Evolutionary conservation across 1,140 invertebrate species (phyloP), one percentile per base, ranked within the genome.

Genomic region (Propsilocerus akamusi): DNA sequence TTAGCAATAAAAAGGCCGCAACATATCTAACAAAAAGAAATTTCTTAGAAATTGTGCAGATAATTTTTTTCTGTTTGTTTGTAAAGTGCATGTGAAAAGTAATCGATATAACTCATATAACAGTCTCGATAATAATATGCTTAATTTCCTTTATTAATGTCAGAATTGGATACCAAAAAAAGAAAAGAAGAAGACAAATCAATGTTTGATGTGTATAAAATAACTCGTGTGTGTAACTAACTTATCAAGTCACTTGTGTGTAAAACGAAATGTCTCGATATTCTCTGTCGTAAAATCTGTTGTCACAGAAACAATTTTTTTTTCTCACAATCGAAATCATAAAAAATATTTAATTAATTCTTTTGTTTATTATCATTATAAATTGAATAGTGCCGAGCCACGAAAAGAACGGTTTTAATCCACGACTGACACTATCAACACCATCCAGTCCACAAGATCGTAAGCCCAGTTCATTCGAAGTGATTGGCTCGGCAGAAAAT

Each of bases 401-500:
- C n/a, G 68, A 53, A 58, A 63, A 54, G 75, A 77, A 63, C 72
- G 79, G 74, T 65, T 73, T 71, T 55, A 69, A 74, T 58, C 71
- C 70, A 46, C 74, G 79, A 51, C 71, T 80, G 56, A 75, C 80
- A 53, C 77, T 85, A 62, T 87, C 85, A 53, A 70, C 87, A 53
- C 84, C 83, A 48, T 81, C 81, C 54, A 87, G 83, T 68, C 85
- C 84, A 24, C 77, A 78, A 49, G 79, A 82, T 60, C 68, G 76
- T 57, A 73, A 76, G 59, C 73, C 76, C 28, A 75, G 76, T 59
- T 63, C 62, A 53, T 70, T 82, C 58, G 84, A 86, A 61, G 83
- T 91, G 28, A 78, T 89, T 57, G 88, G 89, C 30, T 91, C 89
- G 57, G 92, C 91, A 25, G 91, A 96, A 66, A 93, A 85, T 67